These are phyloP conservation scores for Dichetophora obliterata DNA, from an alignment of 2,888 invertebrate species.

Conservation along the genomic window DNA sequence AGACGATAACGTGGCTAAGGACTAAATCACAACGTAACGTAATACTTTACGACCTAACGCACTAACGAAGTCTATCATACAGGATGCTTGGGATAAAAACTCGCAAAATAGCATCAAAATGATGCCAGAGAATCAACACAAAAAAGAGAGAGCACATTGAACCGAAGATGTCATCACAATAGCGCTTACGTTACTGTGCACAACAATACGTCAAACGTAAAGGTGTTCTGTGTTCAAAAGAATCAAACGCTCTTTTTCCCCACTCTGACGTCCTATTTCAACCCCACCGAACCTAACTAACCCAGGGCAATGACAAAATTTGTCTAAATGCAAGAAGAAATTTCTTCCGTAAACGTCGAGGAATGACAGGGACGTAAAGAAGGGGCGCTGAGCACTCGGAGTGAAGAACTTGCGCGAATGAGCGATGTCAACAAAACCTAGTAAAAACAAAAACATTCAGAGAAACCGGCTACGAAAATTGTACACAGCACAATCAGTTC, in stretches of 20 bases:
- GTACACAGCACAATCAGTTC: constrained; percentile 44
- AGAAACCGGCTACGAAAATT: constrained; percentile 3
- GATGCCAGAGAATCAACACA: not conserved
- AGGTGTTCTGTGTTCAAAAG: not conserved
- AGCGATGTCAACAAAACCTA: constrained; percentile 67
- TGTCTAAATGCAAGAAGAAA: constrained; percentile 4
- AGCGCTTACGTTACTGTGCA: constrained; percentile 26
- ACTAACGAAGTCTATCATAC: not conserved
- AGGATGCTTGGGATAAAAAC: not conserved
- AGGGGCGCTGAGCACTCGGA: too few relatives aligned
- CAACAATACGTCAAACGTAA: not conserved
- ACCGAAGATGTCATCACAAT: constrained; percentile 13
- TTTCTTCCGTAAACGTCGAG: too few relatives aligned
- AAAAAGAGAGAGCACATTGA: constrained; percentile 31
- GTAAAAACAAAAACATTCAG: constrained; percentile 56
- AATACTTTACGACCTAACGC: constrained; percentile 19
- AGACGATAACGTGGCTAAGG: not conserved
- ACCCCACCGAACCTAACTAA: constrained; percentile 9
- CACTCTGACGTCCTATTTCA: not conserved
- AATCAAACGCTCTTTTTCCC: not conserved
- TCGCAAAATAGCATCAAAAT: too few relatives aligned
- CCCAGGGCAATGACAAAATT: constrained; percentile 6
- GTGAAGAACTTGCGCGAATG: constrained; percentile 54
- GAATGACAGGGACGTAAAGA: constrained; percentile 6
- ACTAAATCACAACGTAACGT: not conserved